phyloP scores from a whole-genome alignment of 2,888 invertebrate genomes.

The Athalia rosae region DNA sequence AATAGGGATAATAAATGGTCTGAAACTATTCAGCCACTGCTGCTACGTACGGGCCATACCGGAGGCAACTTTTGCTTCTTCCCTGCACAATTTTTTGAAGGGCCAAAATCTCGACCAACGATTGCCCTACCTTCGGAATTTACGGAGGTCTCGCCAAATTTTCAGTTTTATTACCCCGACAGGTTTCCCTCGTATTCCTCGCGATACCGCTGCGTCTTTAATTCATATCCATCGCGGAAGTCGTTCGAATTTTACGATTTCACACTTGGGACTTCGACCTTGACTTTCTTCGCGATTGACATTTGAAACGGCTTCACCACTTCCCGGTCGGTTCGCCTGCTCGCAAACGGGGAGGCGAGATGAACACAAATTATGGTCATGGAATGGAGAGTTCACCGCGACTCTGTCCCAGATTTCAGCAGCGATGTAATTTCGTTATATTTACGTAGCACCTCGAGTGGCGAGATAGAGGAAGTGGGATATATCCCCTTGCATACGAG shows the following conservation, averaged over 20 bases:
- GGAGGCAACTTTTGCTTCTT: slow-evolving; percentile 10
- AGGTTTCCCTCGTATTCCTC: too few relatives aligned
- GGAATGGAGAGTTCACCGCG: slow-evolving; percentile 29
- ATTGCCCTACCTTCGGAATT: not conserved
- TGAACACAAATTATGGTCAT: slow-evolving; percentile 38
- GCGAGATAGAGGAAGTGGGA: slow-evolving; percentile 5
- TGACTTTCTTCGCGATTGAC: too few relatives aligned
- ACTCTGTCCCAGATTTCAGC: slow-evolving; percentile 30
- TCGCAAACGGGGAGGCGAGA: slow-evolving; percentile 25
- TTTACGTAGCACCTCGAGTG: slow-evolving; percentile 15
- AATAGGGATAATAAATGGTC: slow-evolving; percentile 65
- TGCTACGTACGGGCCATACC: slow-evolving; percentile 13
- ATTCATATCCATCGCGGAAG: too few relatives aligned
- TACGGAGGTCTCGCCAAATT: not conserved
- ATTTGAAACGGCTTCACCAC: not conserved
- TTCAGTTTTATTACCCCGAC: too few relatives aligned
- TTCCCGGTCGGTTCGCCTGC: slow-evolving; percentile 26
- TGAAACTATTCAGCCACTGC: slow-evolving; percentile 51
- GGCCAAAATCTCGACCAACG: slow-evolving; percentile 5
- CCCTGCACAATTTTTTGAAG: not conserved
- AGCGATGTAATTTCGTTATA: slow-evolving; percentile 39
- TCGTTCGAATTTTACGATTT: too few relatives aligned
- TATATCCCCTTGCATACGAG: not conserved
- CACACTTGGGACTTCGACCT: too few relatives aligned
- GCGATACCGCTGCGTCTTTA: too few relatives aligned